These are phyloP conservation scores for Pygmarrhopalites habei DNA, from an alignment of 1,140 invertebrate genomes.

Conservation along the genomic window DNA sequence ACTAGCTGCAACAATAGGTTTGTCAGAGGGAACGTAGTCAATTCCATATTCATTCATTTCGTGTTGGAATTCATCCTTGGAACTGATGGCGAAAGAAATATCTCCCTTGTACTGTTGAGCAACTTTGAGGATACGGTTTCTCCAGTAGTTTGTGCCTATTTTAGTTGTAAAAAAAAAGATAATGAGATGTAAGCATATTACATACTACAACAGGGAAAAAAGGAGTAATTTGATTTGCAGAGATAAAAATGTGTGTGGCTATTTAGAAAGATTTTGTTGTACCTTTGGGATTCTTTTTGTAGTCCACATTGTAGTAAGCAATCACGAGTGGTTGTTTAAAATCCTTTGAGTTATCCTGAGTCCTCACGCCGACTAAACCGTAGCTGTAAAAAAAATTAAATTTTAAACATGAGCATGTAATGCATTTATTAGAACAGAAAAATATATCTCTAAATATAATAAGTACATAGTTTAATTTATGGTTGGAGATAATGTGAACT, in stretches of 20 bases:
- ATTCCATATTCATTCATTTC: slow-evolving; percentile 91
- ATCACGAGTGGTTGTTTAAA: slow-evolving; percentile 83
- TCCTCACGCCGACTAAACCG: slow-evolving; percentile 85
- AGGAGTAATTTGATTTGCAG: too few species aligned
- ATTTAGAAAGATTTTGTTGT: too few species aligned
- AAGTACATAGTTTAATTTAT: too few species aligned
- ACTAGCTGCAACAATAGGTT: slow-evolving; percentile 77
- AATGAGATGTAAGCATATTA: too few species aligned
- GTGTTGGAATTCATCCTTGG: slow-evolving; percentile 86
- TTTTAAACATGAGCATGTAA: too few species aligned
- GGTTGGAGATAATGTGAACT: too few species aligned
- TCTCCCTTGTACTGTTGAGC: slow-evolving; percentile 73
- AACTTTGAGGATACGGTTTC: slow-evolving; percentile 92
- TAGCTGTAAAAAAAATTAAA: slow-evolving; percentile 45
- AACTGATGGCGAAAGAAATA: slow-evolving; percentile 80
- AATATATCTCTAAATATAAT: too few species aligned
- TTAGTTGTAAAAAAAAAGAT: too few species aligned
- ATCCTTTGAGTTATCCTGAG: slow-evolving; percentile 70
- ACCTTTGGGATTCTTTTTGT: slow-evolving; percentile 89
- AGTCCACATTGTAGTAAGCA: slow-evolving; percentile 92
- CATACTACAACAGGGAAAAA: too few species aligned
- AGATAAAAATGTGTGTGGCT: too few species aligned
- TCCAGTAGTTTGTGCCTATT: slow-evolving; percentile 97
- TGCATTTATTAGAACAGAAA: too few species aligned
- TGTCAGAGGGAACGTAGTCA: slow-evolving; percentile 76